Conservation (phyloP, 2,113 vertebrate species). For the Progne subis region DNA sequence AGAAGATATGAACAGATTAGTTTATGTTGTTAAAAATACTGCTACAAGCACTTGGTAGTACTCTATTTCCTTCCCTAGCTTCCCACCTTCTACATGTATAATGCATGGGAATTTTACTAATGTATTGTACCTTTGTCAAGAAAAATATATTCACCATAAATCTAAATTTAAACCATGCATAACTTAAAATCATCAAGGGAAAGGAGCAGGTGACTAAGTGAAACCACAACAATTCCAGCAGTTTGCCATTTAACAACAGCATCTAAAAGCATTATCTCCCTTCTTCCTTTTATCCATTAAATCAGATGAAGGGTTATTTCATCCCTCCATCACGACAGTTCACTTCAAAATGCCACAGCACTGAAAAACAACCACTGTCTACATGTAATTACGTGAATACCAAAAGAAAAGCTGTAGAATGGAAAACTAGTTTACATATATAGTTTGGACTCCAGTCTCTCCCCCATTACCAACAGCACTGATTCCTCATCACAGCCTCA, state of each 20-base stretch:
- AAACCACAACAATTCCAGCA: background rate
- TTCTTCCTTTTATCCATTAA: background rate
- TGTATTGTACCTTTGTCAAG: background rate
- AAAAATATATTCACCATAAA: background rate
- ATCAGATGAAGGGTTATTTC: background rate
- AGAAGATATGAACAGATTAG: background rate
- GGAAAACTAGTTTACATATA: background rate
- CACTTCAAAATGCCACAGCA: background rate
- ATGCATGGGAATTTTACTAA: background rate
- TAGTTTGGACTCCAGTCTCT: background rate
- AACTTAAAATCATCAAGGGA: background rate
- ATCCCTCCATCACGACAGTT: background rate
- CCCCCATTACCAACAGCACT: background rate
- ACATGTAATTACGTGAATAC: background rate
- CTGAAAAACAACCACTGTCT: background rate
- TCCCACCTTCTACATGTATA: background rate
- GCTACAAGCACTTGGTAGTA: background rate
- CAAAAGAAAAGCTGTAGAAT: background rate
- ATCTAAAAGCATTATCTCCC: background rate
- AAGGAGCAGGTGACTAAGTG: background rate
- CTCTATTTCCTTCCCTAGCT: background rate
- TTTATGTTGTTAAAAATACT: background rate
- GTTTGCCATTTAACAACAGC: background rate
- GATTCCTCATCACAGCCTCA: background rate
- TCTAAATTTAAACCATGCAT: background rate